phyloP scores from a whole-genome alignment of 2,888 invertebrate species.

The Muschampia plurimacula region DNA sequence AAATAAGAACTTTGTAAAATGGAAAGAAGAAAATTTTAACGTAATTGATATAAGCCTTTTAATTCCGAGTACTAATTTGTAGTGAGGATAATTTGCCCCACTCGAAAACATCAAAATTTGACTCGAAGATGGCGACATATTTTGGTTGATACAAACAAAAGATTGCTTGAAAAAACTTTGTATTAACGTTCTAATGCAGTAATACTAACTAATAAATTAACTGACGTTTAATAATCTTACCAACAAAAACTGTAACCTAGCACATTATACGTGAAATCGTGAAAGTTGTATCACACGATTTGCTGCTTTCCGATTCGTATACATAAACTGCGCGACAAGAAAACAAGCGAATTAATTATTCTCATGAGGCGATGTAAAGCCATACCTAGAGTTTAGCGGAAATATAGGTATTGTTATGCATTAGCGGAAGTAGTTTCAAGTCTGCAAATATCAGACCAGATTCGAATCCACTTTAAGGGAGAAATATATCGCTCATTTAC shows the following conservation, averaged over 20 bases:
- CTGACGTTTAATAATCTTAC: neutral
- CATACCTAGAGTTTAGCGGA: neutral
- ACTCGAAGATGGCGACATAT: too few species aligned
- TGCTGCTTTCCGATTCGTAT: conserved; percentile 32
- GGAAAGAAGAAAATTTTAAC: too few species aligned
- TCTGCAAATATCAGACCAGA: neutral
- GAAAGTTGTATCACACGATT: conserved; percentile 37
- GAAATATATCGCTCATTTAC: neutral
- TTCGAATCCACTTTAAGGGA: neutral
- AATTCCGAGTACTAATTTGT: too few species aligned
- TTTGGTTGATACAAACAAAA: neutral
- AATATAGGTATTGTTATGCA: neutral
- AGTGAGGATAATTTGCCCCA: too few species aligned
- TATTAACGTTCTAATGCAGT: neutral
- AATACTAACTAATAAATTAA: neutral
- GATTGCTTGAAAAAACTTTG: neutral
- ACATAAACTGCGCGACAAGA: conserved; percentile 23
- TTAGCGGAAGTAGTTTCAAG: conserved; percentile 8
- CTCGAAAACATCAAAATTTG: too few species aligned
- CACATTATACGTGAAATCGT: conserved; percentile 31
- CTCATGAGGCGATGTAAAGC: neutral
- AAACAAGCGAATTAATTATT: conserved; percentile 13
- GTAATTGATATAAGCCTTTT: too few species aligned
- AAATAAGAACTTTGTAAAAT: too few species aligned
- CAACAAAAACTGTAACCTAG: conserved; percentile 9